Evolutionary conservation across 2,113 vertebrate species (phyloP), one percentile per base, ranked within the genome.

Genomic region (Pedetes capensis): DNA sequence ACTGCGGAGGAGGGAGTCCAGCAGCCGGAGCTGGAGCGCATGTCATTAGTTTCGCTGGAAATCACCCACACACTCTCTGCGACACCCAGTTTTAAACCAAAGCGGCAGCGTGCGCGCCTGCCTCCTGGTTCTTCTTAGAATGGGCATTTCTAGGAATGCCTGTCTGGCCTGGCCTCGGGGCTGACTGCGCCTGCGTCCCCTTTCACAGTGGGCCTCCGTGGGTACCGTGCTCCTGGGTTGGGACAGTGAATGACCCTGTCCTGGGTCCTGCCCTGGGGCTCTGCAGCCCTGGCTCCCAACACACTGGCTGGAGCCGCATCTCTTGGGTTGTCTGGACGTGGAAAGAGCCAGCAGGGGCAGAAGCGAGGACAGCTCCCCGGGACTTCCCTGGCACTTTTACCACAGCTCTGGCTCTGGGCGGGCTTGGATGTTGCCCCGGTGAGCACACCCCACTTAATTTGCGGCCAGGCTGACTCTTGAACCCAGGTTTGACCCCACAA

Each of bases 1-100:
- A 37, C 37, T 84, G 85, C 87, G 96, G 95, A 94, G 93, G 94
- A 93, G 92, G 79, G 78, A 3, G 3, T 86, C 90, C 72, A 95
- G 71, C 69, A 72, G 76, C 63, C 86, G 53, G 87, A 10, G 8
- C 66, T 97, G 78, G 63, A 32, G 23, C 47, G 96, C 92, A 93
- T 89, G 80, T 96, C 96, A 76, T 90, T 51, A 90, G 88, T 87
- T 98, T 98, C 92, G 97, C 87, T 95, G 97, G 97, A 97, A 97
- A 93, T 87, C 93, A 85, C 89, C 92, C 94, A 72, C 79, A 23
- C 69, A 83, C 5, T 57, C 55, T 86, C 78, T 93, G 61, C 29
- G 27, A 12, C 78, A 81, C 80, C 59, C 82, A 53, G 37, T 37
- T 81, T 55, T 64, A 39, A 51, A 71, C 91, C 91, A 68, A 25